Evolutionary conservation across 1,140 invertebrate species (phyloP), one percentile per base, ranked within the genome.

Genomic region (Drosophila nikananu): DNA sequence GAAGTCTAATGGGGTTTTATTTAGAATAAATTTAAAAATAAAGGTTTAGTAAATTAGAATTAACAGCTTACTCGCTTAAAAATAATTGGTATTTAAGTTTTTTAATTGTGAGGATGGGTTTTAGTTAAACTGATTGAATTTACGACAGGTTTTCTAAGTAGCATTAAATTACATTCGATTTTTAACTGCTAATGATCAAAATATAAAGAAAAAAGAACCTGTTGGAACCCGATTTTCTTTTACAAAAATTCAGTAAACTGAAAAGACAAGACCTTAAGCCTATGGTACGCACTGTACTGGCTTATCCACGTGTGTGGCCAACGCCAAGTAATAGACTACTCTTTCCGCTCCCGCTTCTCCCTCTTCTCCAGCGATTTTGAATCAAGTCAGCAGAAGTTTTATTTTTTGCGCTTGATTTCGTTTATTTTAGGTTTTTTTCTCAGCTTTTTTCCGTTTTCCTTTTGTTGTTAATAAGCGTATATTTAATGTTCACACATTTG

Each of bases 401-500:
- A 27, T 64, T 61, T 70, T 68, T 62, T 23, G 21, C 54, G 67
- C 46, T 57, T 54, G 49, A 57, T 57, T 55, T 67, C 35, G 51
- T 66, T 81, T 81, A 65, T 54, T 84, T 77, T 62, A 46, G 48
- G 42, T 32, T 46, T 46, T 79, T 77, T 59, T 51, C 12, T 32
- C 48, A 71, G 25, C 15, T 60, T 64, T 67, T 61, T 39, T 49
- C 42, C 2, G 41, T 32, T 48, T 67, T 68, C 64, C 61, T 35
- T 71, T 32, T 68, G 51, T 68, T 71, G 35, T 71, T 80, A 58
- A 68, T 73, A 83, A 80, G 67, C 89, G 67, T 90, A 77, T 90
- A 80, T 90, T 91, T 90, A 89, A 82, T 89, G 86, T 90, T 87
- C 84, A 81, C 84, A 87, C 86, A 84, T 84, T 84, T 84, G 84